Evolutionary conservation across 37 sponge, comb jelly and placozoan genomes (phyloP), one percentile per base, ranked within the genome.

Genomic region (Spongilla lacustris): DNA sequence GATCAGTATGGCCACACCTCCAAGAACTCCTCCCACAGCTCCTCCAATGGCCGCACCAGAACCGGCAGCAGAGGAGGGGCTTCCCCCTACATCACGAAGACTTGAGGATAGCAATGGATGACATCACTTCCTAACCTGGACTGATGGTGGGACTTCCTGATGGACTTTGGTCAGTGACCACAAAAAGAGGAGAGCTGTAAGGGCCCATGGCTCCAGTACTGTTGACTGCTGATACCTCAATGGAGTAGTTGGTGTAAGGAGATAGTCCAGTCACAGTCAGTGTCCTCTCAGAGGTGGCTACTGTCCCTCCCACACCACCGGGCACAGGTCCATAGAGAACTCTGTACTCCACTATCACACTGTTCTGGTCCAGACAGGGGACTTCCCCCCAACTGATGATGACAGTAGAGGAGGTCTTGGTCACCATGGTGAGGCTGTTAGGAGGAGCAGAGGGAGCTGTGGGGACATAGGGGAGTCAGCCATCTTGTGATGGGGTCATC

Each of bases 221-320:
- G 35, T 75, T 75, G 34, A 75, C 76, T 36, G 76, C 76, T 36
- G 76, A 35, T 23, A 75, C 76, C 35, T 30, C n/a, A 25, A 75
- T 75, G 76, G 76, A 75, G 76, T 75, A 75, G 76, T 75, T 75
- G 25, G 76, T 75, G n/a, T 25, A 75, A 31, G 76, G 76, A 75
- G 76, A 11, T n/a, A 75, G 76, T 75, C 76, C 76, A 75, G 37
- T 75, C 76, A 75, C 36, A 34, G 76, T 34, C n/a, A 33, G 0
- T 33, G n/a, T 6, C 35, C 76, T 37, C 19, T 46, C 76, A 75
- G 25, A 25, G n/a, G 34, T 75, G 24, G 36, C 32, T 35, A 22
- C 76, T 75, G n/a, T 37, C 31, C 73, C 30, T 72, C 32, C 21
- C 35, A 30, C 35, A 25, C 76, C 25, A 37, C n/a, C 11, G 35